Conservation (phyloP, 1,140 invertebrate genomes). For the Cydia strobilella region DNA sequence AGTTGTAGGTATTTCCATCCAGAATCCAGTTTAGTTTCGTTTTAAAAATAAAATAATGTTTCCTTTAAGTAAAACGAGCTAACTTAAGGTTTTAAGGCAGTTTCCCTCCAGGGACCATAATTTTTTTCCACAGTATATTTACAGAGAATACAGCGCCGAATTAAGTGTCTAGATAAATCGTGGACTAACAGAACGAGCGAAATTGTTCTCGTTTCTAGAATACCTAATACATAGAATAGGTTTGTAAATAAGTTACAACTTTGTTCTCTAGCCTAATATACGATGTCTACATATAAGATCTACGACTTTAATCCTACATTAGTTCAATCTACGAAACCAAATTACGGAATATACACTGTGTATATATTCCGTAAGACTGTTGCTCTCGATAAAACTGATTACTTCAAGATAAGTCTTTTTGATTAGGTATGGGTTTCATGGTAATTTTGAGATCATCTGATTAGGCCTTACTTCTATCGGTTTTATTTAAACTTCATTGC, state of each 20-base stretch:
- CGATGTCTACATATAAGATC: not conserved
- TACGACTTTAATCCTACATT: not conserved
- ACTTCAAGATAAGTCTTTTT: not conserved
- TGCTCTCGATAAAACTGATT: not conserved
- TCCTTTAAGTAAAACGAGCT: no score
- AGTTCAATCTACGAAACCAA: not conserved
- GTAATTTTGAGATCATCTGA: no score
- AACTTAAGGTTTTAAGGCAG: no score
- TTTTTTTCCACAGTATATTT: no score
- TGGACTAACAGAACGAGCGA: not conserved
- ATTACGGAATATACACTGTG: not conserved
- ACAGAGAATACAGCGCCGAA: not conserved
- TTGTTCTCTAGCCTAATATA: not conserved
- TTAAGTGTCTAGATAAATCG: constrained; percentile 3
- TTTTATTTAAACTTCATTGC: no score
- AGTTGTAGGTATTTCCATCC: no score
- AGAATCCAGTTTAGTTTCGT: no score
- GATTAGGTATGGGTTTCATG: not conserved
- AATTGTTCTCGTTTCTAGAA: not conserved
- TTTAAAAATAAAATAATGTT: no score
- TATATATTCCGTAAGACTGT: no score
- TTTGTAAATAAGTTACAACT: not conserved
- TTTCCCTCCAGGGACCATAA: no score
- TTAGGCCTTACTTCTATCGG: no score
- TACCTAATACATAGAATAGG: not conserved